phyloP scores from a whole-genome alignment of 2,888 invertebrate species.

The Perizoma flavofasciatum region DNA sequence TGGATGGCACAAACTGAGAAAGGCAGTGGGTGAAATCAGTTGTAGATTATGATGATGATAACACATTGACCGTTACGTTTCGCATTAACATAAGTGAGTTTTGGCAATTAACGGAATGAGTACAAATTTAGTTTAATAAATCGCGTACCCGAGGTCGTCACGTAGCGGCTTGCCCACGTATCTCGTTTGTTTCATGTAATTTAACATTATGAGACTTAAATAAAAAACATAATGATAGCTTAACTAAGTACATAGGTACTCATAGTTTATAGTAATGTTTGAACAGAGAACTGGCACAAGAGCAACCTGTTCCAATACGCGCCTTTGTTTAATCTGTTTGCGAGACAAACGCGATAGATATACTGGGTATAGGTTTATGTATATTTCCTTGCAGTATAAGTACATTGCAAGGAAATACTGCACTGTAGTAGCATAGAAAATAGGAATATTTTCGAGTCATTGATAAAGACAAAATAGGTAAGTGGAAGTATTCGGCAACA shows the following conservation, averaged over 20 bases:
- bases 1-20: too few species aligned
- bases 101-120: not conserved
- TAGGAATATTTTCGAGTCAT: too few species aligned
- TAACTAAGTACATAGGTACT: not conserved
- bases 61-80: constrained; percentile 1
- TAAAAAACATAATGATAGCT: not conserved
- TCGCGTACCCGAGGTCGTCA: constrained; percentile 6
- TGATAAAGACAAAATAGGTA: too few species aligned
- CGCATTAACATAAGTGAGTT: not conserved
- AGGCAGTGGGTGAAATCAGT: too few species aligned
- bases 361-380: constrained; percentile 13
- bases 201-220: not conserved
- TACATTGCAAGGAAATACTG: too few species aligned
- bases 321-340: constrained; percentile 52
- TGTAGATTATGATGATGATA: not conserved
- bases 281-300: constrained; percentile 57
- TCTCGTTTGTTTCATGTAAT: constrained; percentile 12
- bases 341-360: constrained; percentile 40
- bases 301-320: constrained; percentile 51
- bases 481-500: too few species aligned
- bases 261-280: constrained; percentile 38
- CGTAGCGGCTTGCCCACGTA: constrained; percentile 8
- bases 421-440: too few species aligned
- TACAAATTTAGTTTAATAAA: constrained; percentile 8
- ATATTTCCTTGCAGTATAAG: constrained; percentile 2